Conservation (phyloP, 2,113 vertebrate species). For the Spea bombifrons region DNA sequence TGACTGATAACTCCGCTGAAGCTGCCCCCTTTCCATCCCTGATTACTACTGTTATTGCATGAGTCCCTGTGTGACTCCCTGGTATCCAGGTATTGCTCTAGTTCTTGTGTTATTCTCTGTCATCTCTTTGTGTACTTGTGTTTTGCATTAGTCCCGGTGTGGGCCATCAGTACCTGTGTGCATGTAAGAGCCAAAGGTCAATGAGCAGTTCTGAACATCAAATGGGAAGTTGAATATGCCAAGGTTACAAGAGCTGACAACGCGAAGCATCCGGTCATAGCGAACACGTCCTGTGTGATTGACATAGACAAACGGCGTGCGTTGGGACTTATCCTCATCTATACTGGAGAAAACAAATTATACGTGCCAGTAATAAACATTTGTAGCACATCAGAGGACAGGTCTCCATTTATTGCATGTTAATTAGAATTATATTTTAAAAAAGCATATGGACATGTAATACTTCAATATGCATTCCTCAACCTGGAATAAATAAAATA, state of each 20-base stretch:
- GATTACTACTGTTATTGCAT: too few relatives aligned
- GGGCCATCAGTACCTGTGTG: slow-evolving; percentile 65
- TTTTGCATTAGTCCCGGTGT: background rate
- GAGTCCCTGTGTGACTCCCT: background rate
- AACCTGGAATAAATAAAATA: too few relatives aligned
- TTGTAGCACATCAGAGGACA: too few relatives aligned
- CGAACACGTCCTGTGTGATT: slow-evolving; percentile 72
- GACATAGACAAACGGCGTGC: slow-evolving; percentile 71
- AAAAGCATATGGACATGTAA: too few relatives aligned
- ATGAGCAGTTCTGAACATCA: slow-evolving; percentile 75
- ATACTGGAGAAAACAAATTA: slow-evolving; percentile 55
- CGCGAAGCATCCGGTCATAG: slow-evolving; percentile 70
- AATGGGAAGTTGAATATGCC: slow-evolving; percentile 80
- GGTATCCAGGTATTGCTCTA: background rate
- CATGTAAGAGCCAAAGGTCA: slow-evolving; percentile 79
- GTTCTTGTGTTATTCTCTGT: background rate
- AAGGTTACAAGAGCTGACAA: slow-evolving; percentile 76
- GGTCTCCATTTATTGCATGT: too few relatives aligned
- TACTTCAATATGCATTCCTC: too few relatives aligned
- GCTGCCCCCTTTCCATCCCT: too few relatives aligned
- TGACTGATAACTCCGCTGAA: too few relatives aligned
- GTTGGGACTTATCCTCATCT: slow-evolving; percentile 69
- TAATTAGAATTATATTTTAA: too few relatives aligned
- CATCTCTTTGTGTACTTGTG: background rate
- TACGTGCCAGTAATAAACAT: background rate